Evolutionary conservation across 1,140 invertebrate genomes (phyloP), one percentile per base, ranked within the genome.

Genomic region (Aphaenogaster floridana): DNA sequence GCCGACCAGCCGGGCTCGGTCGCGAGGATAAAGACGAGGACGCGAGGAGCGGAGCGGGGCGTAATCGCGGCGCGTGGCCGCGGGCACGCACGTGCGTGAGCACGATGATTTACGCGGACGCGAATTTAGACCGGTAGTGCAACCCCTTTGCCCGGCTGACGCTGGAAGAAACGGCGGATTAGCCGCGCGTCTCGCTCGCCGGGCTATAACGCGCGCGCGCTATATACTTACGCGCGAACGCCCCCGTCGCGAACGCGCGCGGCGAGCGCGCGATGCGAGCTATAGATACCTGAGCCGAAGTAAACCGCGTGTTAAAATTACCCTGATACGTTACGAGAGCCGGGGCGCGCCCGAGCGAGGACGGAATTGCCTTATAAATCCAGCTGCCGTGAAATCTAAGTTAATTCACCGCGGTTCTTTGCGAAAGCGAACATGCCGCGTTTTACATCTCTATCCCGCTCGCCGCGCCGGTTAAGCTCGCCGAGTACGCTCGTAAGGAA

Each of bases 31-130:
- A 50, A 34, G 28, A 52, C 39, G 28, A 57, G 42, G 54, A 81
- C n/a, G 45, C 42, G 57, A 34, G 6, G 3, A 28, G 28, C 9
- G 3, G n/a, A 45, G 34, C n/a, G 39, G 45, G 45, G 21, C 45
- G 71, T 7, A 54, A n/a, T 36, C 63, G 45, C 63, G 57, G 61
- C 81, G 85, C 81, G 76, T 76, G 87, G 63, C 71, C 87, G n/a
- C 15, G 45, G 39, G 68, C 83, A 57, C 69, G 87, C 88, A 89
- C 87, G 88, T 89, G 88, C 88, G 88, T 79, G 48, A 78, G 50
- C 39, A 69, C 48, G 68, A 69, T 88, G 90, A 91, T 90, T 90
- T 91, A 90, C 88, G 88, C 69, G 86, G 61, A 77, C 71, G 90
- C 83, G 86, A 86, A 91, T 90, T 91, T 91, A 81, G 87, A 84